Conservation (phyloP, 2,797 vertebrate species). For the Muscicapa striata region DNA sequence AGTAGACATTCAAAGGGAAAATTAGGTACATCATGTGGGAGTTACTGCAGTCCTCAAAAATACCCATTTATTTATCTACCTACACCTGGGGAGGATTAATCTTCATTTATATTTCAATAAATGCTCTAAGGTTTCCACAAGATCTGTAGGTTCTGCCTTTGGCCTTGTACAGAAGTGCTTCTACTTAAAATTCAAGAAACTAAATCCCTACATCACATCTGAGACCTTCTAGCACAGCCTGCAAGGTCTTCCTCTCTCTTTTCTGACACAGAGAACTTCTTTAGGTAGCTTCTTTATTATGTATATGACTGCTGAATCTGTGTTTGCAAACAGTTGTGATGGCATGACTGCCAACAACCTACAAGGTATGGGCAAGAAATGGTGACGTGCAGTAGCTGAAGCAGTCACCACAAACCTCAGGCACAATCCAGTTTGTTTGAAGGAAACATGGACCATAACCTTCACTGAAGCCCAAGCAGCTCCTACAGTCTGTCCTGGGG, state of each 20-base stretch:
- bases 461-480: neutral
- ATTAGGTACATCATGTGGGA: constrained; percentile 1
- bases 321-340: neutral
- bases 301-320: neutral
- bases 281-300: neutral
- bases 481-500: neutral
- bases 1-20: constrained; percentile 23
- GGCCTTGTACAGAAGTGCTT: neutral
- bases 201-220: neutral
- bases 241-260: neutral
- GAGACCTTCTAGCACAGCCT: neutral
- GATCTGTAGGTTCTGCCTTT: neutral
- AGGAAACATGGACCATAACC: neutral
- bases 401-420: neutral
- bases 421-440: neutral
- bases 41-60: constrained; percentile 10
- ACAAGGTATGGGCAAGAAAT: neutral
- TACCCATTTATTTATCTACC: neutral
- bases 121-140: neutral
- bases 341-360: neutral
- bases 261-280: neutral
- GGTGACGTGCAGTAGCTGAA: neutral
- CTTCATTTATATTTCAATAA: constrained; percentile 28
- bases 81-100: neutral
- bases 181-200: neutral